Percentiles rank a stretch among this genome's conserved stretches.
Conservation (phyloP, 2,888 invertebrate species). For the Ellobium chinense region DNA sequence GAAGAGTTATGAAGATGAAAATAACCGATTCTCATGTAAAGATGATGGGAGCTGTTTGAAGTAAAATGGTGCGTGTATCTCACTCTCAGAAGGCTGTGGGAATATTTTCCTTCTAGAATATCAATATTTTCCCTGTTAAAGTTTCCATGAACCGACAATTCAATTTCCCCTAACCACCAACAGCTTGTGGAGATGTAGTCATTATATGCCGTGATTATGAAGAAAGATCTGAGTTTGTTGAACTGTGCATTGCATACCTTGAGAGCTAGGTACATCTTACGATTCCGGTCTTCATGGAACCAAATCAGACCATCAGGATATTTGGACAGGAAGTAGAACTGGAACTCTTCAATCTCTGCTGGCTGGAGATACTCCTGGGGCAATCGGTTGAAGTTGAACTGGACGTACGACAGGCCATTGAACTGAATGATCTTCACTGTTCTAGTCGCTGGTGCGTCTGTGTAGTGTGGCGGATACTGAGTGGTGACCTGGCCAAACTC, state of each 20-base stretch:
- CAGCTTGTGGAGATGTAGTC: too few relatives aligned
- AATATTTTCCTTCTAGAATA: too few relatives aligned
- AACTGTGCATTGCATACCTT: slow-evolving; percentile 70
- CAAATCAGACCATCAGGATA: slow-evolving; percentile 72
- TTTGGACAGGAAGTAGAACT: slow-evolving; percentile 67
- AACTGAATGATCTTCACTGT: slow-evolving; percentile 4
- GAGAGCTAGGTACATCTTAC: slow-evolving; percentile 68
- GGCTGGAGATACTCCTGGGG: slow-evolving; percentile 55
- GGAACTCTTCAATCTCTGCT: slow-evolving; percentile 57
- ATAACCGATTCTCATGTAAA: too few relatives aligned
- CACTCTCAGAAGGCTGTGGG: too few relatives aligned
- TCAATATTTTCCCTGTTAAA: too few relatives aligned
- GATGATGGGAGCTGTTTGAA: too few relatives aligned
- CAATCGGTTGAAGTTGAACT: slow-evolving; percentile 62
- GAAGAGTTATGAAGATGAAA: too few relatives aligned
- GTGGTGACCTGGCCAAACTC: slow-evolving; percentile 52
- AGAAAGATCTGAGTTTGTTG: too few relatives aligned
- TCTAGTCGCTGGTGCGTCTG: neutral
- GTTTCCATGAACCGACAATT: too few relatives aligned
- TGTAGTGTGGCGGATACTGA: slow-evolving; percentile 8
- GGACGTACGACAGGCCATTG: slow-evolving; percentile 53
- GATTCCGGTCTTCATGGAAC: slow-evolving; percentile 63
- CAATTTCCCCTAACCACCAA: too few relatives aligned
- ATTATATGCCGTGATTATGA: too few relatives aligned
- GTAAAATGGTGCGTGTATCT: too few relatives aligned